Evolutionary conservation across 2,888 invertebrate species (phyloP).

Genomic region (Allophyes oxyacanthae): DNA sequence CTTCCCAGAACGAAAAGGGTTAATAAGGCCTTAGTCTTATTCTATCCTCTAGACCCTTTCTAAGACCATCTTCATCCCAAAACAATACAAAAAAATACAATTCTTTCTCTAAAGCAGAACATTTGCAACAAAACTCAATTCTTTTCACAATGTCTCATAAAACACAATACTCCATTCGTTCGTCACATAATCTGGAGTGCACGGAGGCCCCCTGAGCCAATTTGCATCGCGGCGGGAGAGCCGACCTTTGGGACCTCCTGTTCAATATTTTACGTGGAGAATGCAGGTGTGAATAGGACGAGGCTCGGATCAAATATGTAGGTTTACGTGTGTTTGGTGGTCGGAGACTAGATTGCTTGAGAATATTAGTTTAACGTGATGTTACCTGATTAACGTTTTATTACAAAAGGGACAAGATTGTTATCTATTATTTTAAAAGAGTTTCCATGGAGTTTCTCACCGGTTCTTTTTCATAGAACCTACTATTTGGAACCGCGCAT

Average conservation of each 20-base stretch:
- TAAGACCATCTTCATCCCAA: constrained; percentile 2
- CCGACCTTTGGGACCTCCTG: constrained; percentile 54
- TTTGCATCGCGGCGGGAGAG: constrained; percentile 65
- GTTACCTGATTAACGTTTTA: too few species aligned
- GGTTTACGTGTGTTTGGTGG: constrained; percentile 30
- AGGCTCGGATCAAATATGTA: constrained; percentile 51
- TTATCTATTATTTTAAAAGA: too few species aligned
- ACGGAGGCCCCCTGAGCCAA: constrained; percentile 63
- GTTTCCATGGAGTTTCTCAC: too few species aligned
- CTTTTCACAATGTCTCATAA: constrained; percentile 47
- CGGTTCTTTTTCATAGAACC: too few species aligned
- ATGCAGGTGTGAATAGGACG: constrained; percentile 58
- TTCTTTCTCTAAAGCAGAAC: constrained; percentile 23
- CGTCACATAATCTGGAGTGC: constrained; percentile 70
- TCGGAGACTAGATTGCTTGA: constrained; percentile 33
- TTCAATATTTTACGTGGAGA: constrained; percentile 67
- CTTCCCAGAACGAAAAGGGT: too few species aligned
- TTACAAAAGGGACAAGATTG: too few species aligned
- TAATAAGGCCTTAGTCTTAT: too few species aligned
- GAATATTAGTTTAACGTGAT: constrained; percentile 27
- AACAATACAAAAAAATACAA: constrained; percentile 25
- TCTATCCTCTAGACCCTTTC: constrained; percentile 19
- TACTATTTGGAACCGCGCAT: too few species aligned
- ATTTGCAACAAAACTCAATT: constrained; percentile 48
- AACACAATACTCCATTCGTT: constrained; percentile 57